Percentiles rank a stretch among this genome's conserved stretches.
phyloP scores from a whole-genome alignment of 2,888 invertebrate species.

The Kryphioiulus occultus region DNA sequence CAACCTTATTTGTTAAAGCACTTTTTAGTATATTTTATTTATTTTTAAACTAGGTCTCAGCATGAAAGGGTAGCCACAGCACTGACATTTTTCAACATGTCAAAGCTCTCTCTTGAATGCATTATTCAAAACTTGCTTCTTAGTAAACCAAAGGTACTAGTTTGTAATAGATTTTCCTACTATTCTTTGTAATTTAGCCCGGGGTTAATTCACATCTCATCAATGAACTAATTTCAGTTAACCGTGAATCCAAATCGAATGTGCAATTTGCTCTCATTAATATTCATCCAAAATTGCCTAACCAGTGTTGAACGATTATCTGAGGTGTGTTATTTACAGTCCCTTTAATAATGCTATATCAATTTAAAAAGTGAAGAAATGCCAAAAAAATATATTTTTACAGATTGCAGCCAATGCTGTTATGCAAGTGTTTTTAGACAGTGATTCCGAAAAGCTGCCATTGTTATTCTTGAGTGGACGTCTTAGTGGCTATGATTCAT shows the following conservation, averaged over 20 bases:
- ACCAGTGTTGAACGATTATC: conserved; percentile 33
- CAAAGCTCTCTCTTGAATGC: conserved; percentile 9
- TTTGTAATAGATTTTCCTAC: not conserved
- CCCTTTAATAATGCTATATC: not conserved
- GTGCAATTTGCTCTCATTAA: conserved; percentile 35
- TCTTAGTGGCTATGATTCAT: conserved; percentile 31
- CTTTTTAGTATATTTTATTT: not conserved
- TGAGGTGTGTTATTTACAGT: not conserved
- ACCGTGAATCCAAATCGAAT: not conserved
- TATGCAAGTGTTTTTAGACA: not conserved
- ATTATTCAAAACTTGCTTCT: not conserved
- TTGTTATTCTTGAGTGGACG: conserved; percentile 32
- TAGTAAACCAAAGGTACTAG: not conserved
- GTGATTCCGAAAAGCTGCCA: not conserved
- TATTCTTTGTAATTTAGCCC: not conserved
- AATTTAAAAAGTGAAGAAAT: not conserved
- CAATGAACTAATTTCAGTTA: not conserved
- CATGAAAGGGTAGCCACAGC: not conserved
- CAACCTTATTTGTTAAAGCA: not conserved
- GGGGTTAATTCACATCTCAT: too few relatives aligned
- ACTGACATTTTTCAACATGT: conserved; percentile 38
- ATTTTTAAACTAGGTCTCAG: not conserved
- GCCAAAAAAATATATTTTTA: not conserved
- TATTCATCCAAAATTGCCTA: conserved; percentile 42
- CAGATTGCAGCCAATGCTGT: conserved; percentile 46